A percentile compares a stretch with the other conserved stretches of the same genome.
phyloP scores from a whole-genome alignment of 1,140 invertebrate species.

The Hypsibius dujardini region DNA sequence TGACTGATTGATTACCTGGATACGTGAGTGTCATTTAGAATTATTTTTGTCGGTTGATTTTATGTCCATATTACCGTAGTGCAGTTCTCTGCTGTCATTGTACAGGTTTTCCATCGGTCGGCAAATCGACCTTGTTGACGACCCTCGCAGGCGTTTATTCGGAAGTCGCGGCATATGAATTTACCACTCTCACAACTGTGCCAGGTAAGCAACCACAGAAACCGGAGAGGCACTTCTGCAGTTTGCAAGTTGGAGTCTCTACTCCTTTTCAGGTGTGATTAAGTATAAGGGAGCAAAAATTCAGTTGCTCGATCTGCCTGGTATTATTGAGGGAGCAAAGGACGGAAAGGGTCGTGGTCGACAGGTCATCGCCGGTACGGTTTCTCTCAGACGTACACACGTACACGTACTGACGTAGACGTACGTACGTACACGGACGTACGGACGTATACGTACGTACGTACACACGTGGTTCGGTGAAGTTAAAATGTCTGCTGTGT shows the following conservation, averaged over 20 bases:
- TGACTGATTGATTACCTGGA: no score
- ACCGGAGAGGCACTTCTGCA: neutral
- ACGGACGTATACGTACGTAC: neutral
- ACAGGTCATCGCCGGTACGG: slow-evolving; percentile 75
- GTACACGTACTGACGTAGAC: neutral
- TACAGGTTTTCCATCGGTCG: slow-evolving; percentile 90
- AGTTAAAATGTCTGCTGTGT: slow-evolving; percentile 21
- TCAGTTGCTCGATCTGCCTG: slow-evolving; percentile 87
- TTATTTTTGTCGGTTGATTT: neutral
- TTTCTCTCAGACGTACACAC: slow-evolving; percentile 18
- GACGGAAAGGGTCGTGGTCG: slow-evolving; percentile 93
- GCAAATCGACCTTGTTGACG: slow-evolving; percentile 89
- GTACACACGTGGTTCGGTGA: neutral
- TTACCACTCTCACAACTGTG: slow-evolving; percentile 96
- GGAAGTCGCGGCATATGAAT: slow-evolving; percentile 97
- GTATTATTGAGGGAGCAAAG: slow-evolving; percentile 99
- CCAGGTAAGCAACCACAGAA: slow-evolving; percentile 44
- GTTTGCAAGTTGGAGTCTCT: neutral
- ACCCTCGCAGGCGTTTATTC: slow-evolving; percentile 97
- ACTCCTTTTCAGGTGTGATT: slow-evolving; percentile 49
- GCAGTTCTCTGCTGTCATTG: slow-evolving; percentile 23
- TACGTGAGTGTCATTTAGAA: no score
- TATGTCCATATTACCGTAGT: slow-evolving; percentile 1
- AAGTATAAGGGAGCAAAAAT: slow-evolving; percentile 99
- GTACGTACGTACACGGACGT: neutral